These are phyloP conservation scores for Eulemur albifrons DNA, from an alignment of 2,797 vertebrate genomes.

Conservation along the genomic window DNA sequence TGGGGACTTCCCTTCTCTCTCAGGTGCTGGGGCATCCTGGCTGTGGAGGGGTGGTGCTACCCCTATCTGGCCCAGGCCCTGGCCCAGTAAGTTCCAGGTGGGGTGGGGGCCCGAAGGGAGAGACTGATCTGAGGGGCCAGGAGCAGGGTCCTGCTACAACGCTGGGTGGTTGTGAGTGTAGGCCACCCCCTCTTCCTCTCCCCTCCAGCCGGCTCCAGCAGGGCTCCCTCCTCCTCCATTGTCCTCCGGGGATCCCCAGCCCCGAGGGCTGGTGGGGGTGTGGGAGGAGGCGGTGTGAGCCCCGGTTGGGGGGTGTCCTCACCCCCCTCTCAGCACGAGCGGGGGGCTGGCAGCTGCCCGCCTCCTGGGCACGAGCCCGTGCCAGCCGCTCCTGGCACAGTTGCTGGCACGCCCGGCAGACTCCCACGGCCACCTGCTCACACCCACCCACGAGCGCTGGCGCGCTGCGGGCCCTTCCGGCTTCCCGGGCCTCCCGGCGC, in stretches of 20 bases:
- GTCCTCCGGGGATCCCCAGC: constrained; percentile 79
- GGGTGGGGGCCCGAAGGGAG: neutral
- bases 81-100: constrained; percentile 41
- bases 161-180: neutral
- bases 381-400: constrained; percentile 82
- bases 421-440: constrained; percentile 82
- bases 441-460: constrained; percentile 80
- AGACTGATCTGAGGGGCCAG: neutral
- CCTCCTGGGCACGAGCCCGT: constrained; percentile 79
- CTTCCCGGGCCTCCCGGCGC: constrained; percentile 79
- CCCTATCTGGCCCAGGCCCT: neutral
- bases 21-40: constrained; percentile 11
- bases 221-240: constrained; percentile 75
- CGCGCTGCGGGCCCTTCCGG: constrained; percentile 80
- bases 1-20: constrained; percentile 59
- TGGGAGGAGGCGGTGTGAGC: constrained; percentile 73
- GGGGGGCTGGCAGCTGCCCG: constrained; percentile 80
- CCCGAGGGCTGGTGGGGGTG: constrained; percentile 71
- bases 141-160: neutral
- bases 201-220: constrained; percentile 3
- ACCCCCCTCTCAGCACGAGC: constrained; percentile 73
- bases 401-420: constrained; percentile 82
- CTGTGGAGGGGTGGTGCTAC: neutral
- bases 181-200: neutral
- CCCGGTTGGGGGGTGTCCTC: constrained; percentile 74